Percentiles rank a stretch among this genome's conserved stretches.
Evolutionary conservation across 1,140 invertebrate genomes (phyloP).

Genomic region (Drosophila repletoides): DNA sequence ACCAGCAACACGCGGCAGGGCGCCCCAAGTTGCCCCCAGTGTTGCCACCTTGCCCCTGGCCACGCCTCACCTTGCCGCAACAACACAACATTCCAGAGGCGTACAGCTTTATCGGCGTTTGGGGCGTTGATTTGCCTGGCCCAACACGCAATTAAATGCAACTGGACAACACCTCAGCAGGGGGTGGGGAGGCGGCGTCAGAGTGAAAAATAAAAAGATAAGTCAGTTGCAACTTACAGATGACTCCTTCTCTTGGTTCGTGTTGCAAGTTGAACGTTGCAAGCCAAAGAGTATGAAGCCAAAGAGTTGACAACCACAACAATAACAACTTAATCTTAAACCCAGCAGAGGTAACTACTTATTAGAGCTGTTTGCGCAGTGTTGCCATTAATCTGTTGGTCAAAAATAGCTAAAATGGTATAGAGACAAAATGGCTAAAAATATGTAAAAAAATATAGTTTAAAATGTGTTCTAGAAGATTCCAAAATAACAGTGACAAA

Average conservation of each 20-base stretch:
- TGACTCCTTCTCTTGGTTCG: neutral
- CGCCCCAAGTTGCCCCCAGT: conserved; percentile 4
- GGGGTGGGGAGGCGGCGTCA: neutral
- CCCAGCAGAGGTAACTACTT: too few relatives aligned
- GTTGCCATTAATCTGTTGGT: neutral
- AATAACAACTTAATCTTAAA: conserved; percentile 35
- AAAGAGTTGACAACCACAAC: conserved; percentile 33
- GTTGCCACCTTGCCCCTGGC: neutral
- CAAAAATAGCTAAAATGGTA: too few relatives aligned
- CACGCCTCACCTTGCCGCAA: neutral
- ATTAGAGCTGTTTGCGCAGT: too few relatives aligned
- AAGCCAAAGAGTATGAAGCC: conserved; percentile 30
- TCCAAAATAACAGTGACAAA: too few relatives aligned
- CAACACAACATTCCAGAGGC: conserved; percentile 61
- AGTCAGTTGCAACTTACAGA: neutral
- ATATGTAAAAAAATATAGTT: too few relatives aligned
- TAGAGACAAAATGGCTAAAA: too few relatives aligned
- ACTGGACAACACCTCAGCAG: conserved; percentile 67
- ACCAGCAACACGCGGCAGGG: conserved; percentile 41
- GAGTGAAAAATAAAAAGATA: neutral
- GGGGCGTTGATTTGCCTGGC: conserved; percentile 65
- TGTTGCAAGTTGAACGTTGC: conserved; percentile 9
- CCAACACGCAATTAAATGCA: conserved; percentile 74
- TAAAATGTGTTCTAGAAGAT: too few relatives aligned
- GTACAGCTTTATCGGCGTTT: conserved; percentile 23